phyloP scores from a whole-genome alignment of 1,140 invertebrate genomes.

The Cydia pomonella region DNA sequence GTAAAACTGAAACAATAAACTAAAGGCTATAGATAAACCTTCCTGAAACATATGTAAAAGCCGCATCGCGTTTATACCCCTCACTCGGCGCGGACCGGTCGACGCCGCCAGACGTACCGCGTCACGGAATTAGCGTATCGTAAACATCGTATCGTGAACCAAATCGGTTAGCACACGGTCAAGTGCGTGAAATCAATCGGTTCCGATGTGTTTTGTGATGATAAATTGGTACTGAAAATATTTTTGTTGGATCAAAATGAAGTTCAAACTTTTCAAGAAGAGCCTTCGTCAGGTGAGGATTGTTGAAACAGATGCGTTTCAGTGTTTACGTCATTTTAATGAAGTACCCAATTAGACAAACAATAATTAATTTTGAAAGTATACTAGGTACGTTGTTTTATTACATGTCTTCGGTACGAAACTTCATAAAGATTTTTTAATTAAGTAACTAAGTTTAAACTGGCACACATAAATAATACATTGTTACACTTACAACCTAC shows the following conservation, averaged over 20 bases:
- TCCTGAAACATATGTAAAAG: slow-evolving; percentile 19
- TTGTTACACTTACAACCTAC: no score
- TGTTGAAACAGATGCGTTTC: slow-evolving; percentile 46
- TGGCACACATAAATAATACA: no score
- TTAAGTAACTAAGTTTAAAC: no score
- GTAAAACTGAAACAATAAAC: slow-evolving; percentile 25
- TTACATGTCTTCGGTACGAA: no score
- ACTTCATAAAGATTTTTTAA: no score
- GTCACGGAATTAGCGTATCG: slow-evolving; percentile 35
- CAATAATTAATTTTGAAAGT: no score
- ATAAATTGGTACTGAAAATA: slow-evolving; percentile 37
- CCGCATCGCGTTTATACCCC: not conserved
- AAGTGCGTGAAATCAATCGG: slow-evolving; percentile 43
- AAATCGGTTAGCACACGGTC: slow-evolving; percentile 40
- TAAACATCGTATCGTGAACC: slow-evolving; percentile 38
- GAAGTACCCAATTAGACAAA: not conserved
- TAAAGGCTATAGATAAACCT: slow-evolving; percentile 28
- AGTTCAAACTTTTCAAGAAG: slow-evolving; percentile 69
- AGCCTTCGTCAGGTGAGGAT: slow-evolving; percentile 56
- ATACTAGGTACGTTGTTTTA: not conserved
- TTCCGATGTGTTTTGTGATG: slow-evolving; percentile 41
- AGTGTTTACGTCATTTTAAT: slow-evolving; percentile 12
- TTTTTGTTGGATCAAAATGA: slow-evolving; percentile 47
- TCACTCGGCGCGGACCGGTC: slow-evolving; percentile 1
- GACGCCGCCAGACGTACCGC: not conserved